phyloP scores from a whole-genome alignment of 2,113 vertebrate genomes.

The Gopherus evgoodei region DNA sequence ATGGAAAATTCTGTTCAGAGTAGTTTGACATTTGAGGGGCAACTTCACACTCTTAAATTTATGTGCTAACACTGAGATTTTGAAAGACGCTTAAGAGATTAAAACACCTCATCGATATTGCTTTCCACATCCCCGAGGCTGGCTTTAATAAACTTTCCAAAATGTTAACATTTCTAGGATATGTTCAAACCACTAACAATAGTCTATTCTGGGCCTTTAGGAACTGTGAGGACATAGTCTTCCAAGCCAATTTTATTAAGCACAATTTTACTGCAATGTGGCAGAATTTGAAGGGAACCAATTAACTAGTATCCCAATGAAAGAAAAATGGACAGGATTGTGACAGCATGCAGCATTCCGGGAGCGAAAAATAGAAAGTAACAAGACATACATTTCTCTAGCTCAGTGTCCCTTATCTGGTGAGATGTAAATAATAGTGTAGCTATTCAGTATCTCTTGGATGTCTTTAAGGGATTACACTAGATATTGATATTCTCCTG shows the following conservation, averaged over 20 bases:
- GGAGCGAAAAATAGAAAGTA: not conserved
- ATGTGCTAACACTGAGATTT: not conserved
- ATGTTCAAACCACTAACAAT: not conserved
- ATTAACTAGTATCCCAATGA: fast-evolving
- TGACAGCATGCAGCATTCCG: not conserved
- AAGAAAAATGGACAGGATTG: not conserved
- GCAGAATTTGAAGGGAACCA: fast-evolving
- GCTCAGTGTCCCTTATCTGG: not conserved
- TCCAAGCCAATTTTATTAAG: not conserved
- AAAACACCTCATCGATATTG: not conserved
- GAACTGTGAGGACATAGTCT: not conserved
- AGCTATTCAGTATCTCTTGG: not conserved
- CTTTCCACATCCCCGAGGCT: not conserved
- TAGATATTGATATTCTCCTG: not conserved
- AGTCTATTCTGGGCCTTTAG: not conserved
- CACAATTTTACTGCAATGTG: not conserved
- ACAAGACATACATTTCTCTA: not conserved
- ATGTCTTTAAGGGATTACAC: not conserved
- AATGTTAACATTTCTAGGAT: not conserved
- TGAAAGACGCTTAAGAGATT: not conserved
- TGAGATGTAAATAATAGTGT: not conserved
- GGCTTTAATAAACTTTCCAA: not conserved
- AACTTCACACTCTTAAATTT: not conserved
- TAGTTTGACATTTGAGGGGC: not conserved
- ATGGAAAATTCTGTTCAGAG: not conserved